Conservation (phyloP, 2,888 invertebrate genomes). For the Eustalomyia histrio region DNA sequence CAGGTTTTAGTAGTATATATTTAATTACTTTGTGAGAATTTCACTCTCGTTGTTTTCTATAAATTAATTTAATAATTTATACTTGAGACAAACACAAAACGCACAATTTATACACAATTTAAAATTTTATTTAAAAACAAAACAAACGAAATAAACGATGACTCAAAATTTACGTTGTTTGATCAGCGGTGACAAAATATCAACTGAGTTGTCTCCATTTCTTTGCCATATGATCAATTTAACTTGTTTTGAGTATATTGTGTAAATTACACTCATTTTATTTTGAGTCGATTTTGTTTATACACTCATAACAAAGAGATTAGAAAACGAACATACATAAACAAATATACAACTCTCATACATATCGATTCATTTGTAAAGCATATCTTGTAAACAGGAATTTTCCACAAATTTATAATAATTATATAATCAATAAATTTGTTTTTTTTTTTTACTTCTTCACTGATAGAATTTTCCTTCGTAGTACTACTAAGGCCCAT, state of each 20-base stretch:
- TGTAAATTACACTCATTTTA: background rate
- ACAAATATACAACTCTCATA: background rate
- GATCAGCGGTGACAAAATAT: conserved; percentile 59
- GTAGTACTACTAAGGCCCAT: too few relatives aligned
- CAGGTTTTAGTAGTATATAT: background rate
- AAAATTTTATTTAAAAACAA: background rate
- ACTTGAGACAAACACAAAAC: background rate
- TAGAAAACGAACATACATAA: background rate
- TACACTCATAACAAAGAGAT: background rate
- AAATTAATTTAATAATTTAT: background rate
- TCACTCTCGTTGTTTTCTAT: background rate
- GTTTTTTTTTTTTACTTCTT: too few relatives aligned
- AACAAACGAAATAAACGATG: conserved; percentile 15
- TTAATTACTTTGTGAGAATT: background rate
- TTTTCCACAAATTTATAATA: background rate
- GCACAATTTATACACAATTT: background rate
- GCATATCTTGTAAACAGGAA: background rate
- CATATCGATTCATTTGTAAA: background rate
- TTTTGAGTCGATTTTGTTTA: background rate
- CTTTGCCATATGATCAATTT: conserved; percentile 50
- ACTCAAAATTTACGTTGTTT: conserved; percentile 30
- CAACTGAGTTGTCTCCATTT: conserved; percentile 56
- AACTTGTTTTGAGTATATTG: conserved; percentile 27
- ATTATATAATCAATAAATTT: too few relatives aligned
- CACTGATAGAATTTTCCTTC: too few relatives aligned